These are phyloP conservation scores for Gerris lacustris DNA, from an alignment of 2,888 invertebrate genomes.

Conservation along the genomic window DNA sequence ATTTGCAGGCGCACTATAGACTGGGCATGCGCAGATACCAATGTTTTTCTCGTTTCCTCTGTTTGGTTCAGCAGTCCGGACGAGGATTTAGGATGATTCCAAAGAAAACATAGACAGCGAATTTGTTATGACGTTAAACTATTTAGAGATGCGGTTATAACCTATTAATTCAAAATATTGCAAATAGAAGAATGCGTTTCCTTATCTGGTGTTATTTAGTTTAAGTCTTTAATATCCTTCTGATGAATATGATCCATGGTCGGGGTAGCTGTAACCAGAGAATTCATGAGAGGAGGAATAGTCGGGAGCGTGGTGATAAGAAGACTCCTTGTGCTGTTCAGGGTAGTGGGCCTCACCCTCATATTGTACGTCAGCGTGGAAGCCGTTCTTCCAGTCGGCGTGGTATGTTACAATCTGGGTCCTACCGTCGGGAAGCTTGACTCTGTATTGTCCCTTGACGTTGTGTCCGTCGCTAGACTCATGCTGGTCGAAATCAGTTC, in stretches of 20 bases:
- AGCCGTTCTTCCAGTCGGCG: constrained; percentile 81
- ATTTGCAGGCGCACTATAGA: no score
- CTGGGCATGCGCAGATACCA: no score
- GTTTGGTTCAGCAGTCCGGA: no score
- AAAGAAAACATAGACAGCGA: no score
- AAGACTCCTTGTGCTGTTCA: background rate
- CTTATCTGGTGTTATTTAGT: no score
- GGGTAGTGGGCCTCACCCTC: constrained; percentile 55
- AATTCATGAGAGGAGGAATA: background rate
- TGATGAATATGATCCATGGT: background rate
- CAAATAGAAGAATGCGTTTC: no score
- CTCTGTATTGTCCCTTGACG: constrained; percentile 62
- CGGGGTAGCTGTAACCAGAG: background rate
- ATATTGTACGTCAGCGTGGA: constrained; percentile 72
- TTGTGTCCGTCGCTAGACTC: constrained; percentile 55
- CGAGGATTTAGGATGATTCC: no score
- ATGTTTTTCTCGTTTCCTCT: no score
- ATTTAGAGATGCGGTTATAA: no score
- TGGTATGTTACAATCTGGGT: constrained; percentile 75
- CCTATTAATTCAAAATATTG: no score
- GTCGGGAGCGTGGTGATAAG: background rate
- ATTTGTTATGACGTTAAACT: no score
- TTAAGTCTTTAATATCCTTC: background rate
- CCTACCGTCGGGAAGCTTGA: constrained; percentile 68
- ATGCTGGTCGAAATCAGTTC: constrained; percentile 64